Evolutionary conservation across 2,888 invertebrate species (phyloP), one percentile per base, ranked within the genome.

Genomic region (Diarsia brunnea): DNA sequence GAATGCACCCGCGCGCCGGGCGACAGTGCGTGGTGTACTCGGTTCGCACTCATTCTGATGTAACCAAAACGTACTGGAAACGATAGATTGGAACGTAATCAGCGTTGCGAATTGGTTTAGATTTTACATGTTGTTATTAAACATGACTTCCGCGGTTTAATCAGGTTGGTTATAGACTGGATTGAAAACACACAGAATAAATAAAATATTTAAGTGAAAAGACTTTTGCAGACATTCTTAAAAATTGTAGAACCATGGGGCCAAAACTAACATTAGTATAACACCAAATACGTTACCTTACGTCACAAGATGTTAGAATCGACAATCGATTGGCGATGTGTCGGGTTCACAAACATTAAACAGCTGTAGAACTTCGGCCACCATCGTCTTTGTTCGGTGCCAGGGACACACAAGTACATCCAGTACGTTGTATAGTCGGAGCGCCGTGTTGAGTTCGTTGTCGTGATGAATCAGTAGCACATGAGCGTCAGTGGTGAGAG

Each of bases 311-410:
- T 66, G 72, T 85, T 84, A 84, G 82, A 88, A 87, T 89, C 88
- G 89, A 90, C 85, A 92, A 95, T 95, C 95, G 95, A 95, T 95
- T 93, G 89, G 90, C 90, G 89, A 89, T 87, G 90, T 91, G 90
- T 92, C 89, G 90, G 88, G 90, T 93, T 93, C 93, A 94, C 93
- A 95, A 95, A 95, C 94, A 95, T 92, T 92, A 93, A 96, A 96
- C 96, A 96, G 96, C 96, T 96, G 96, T 95, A 90, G 87, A 84
- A 87, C 84, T 89, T 95, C 94, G 94, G 92, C 87, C 82, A 78
- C 66, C 79, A 79, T 92, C 93, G 95, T 85, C 94, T 95, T 94
- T 94, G 94, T 94, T 94, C 95, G 93, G 84, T 81, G 87, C 79
- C 83, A 82, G 81, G 79, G 85, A 78, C 84, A 82, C 84, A 86